Conservation (phyloP, 1,140 invertebrate species). For the Bombus confusus region DNA sequence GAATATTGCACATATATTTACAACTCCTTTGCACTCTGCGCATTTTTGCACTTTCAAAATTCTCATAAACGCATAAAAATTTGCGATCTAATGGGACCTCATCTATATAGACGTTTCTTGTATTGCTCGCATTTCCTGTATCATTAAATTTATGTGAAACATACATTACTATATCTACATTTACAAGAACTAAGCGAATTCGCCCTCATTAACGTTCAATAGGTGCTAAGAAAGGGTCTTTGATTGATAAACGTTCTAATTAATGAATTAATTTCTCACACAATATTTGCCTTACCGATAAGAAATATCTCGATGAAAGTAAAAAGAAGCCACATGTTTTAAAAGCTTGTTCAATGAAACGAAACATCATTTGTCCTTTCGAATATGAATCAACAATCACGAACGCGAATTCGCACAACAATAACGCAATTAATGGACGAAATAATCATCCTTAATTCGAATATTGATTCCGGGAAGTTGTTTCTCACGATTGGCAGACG, state of each 20-base stretch:
- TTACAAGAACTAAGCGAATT: no score
- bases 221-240: no score
- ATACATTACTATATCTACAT: no score
- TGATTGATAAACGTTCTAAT: neutral
- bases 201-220: no score
- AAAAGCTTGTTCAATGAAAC: neutral
- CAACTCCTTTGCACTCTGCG: no score
- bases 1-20: no score
- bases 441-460: conserved; percentile 5
- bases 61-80: no score
- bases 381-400: neutral
- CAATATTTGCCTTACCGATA: neutral
- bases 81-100: no score
- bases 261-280: neutral
- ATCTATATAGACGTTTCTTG: no score
- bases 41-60: no score
- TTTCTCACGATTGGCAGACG: conserved; percentile 54
- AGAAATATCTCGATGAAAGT: neutral
- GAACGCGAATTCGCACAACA: neutral
- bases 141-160: no score
- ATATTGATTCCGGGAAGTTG: conserved; percentile 25
- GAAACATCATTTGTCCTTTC: neutral
- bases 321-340: neutral
- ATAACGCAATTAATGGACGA: neutral
- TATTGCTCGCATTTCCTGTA: no score